Evolutionary conservation across 1,140 invertebrate species (phyloP).

Genomic region (Drosophila sucinea): DNA sequence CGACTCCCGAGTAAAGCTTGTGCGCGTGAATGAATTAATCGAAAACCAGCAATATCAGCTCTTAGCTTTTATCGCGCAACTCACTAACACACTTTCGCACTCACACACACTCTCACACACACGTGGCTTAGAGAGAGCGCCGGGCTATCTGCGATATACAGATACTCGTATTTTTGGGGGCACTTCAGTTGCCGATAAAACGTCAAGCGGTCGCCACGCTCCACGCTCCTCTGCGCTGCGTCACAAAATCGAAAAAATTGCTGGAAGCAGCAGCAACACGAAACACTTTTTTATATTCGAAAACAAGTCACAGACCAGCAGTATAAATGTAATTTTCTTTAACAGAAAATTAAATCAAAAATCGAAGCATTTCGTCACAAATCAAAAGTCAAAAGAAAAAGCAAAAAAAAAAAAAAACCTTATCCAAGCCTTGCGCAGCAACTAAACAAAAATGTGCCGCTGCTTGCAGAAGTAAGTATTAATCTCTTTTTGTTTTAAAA

Average conservation of each 20-base stretch:
- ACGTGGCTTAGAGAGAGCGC: conserved; percentile 25
- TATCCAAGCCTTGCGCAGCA: conserved; percentile 1
- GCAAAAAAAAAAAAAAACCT: background rate
- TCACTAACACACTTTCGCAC: background rate
- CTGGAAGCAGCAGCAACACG: conserved; percentile 26
- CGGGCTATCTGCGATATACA: conserved; percentile 57
- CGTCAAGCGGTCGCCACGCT: conserved; percentile 62
- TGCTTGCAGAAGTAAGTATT: conserved; percentile 80
- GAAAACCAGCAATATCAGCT: conserved; percentile 6
- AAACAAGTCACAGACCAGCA: conserved; percentile 62
- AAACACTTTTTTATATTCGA: conserved; percentile 40
- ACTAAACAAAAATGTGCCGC: conserved; percentile 71
- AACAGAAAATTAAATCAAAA: conserved; percentile 51
- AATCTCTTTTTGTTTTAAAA: conserved; percentile 31
- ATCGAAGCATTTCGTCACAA: conserved; percentile 49
- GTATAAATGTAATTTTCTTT: conserved; percentile 61
- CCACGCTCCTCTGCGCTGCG: conserved; percentile 36
- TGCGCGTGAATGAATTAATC: conserved; percentile 10
- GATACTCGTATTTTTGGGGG: conserved; percentile 28
- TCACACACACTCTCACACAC: background rate
- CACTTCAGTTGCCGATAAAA: conserved; percentile 78
- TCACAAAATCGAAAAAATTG: conserved; percentile 13
- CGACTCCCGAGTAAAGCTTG: background rate
- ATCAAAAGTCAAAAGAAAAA: conserved; percentile 22
- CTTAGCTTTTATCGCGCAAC: conserved; percentile 8